Percentiles rank a stretch among this genome's conserved stretches.
These are phyloP conservation scores for Rhinoraja longicauda DNA, from an alignment of 2,797 vertebrate genomes.

Conservation along the genomic window DNA sequence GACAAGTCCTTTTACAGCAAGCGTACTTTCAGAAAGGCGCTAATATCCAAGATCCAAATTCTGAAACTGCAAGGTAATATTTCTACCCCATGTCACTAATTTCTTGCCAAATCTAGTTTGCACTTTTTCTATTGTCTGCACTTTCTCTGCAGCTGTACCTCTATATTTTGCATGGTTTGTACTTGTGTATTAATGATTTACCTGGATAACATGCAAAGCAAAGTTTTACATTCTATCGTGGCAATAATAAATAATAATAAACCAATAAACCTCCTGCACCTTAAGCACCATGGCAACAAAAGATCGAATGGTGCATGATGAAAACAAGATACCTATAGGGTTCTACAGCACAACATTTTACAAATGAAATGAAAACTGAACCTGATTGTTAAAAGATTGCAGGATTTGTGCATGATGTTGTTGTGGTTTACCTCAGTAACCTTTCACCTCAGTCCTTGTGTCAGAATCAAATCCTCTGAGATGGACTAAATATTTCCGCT, in stretches of 20 bases:
- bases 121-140: no score
- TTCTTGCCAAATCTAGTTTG: not conserved
- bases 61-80: conserved; percentile 16
- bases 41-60: conserved; percentile 37
- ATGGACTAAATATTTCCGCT: not conserved
- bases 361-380: not conserved
- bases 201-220: no score
- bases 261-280: no score
- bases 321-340: not conserved
- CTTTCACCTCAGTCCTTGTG: not conserved
- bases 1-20: conserved; percentile 69
- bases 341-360: not conserved
- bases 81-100: not conserved
- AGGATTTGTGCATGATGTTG: not conserved
- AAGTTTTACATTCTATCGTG: no score
- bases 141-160: no score
- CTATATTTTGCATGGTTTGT: no score
- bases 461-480: not conserved
- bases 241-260: no score
- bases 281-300: not conserved
- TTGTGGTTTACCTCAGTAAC: not conserved
- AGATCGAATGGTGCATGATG: not conserved
- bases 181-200: no score
- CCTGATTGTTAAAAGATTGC: not conserved
- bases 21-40: conserved; percentile 69